Percentiles rank a stretch among this genome's conserved stretches.
Conservation (phyloP, 1,140 invertebrate genomes). For the Eulimnadia texana region DNA sequence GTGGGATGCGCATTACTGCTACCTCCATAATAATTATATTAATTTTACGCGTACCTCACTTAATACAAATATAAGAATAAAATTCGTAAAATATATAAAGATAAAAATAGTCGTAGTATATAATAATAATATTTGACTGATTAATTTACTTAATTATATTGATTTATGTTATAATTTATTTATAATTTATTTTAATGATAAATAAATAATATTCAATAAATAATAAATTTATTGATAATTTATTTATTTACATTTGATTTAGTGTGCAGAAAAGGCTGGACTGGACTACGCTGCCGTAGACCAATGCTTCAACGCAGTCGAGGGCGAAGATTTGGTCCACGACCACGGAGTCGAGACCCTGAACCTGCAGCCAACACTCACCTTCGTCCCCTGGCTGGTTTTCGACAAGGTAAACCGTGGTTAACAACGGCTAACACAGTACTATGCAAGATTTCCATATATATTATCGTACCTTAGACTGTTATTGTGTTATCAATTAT, state of each 20-base stretch:
- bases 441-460: neutral
- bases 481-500: neutral
- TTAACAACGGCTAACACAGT: too few species aligned
- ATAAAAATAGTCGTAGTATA: too few species aligned
- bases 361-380: slow-evolving; percentile 11
- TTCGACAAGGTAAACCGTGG: slow-evolving; percentile 12
- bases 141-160: too few species aligned
- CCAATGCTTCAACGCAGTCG: slow-evolving; percentile 8
- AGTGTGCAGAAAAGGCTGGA: slow-evolving; percentile 14
- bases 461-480: neutral
- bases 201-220: too few species aligned
- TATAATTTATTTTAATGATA: too few species aligned
- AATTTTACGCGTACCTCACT: too few species aligned
- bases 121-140: too few species aligned
- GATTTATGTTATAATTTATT: too few species aligned
- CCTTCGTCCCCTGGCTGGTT: slow-evolving; percentile 18
- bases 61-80: too few species aligned
- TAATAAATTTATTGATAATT: neutral
- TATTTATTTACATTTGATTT: neutral
- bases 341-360: slow-evolving; percentile 14
- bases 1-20: too few species aligned
- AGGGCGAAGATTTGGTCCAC: slow-evolving; percentile 12
- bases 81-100: too few species aligned
- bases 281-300: slow-evolving; percentile 10
- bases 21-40: too few species aligned